Base-by-base conservation (phyloP, 2,113 vertebrate species). In the Ailurus styani region DNA sequence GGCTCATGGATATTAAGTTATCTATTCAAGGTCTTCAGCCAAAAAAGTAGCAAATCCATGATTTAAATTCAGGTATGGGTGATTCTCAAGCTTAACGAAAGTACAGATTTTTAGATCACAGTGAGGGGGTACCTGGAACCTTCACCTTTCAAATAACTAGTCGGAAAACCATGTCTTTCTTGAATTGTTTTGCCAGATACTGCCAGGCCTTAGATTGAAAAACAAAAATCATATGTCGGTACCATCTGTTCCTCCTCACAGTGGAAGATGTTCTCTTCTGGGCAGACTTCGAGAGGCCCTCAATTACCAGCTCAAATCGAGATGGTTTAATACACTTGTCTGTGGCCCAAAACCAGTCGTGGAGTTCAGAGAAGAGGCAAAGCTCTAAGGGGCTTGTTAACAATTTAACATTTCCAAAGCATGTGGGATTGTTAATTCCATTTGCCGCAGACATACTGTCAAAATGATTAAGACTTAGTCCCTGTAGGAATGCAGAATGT, bases 401-500 rank as follows among this genome's bases (percentile, higher is more conserved):
- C 87, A 93, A 96, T 94, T 93, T 68, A 96, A 86, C 77, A 89
- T 96, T 95, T 96, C 93, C 88, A 88, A 55, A 90, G 81, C 85
- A 84, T 21, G 57, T 88, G 87, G 62, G 90, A 85, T 92, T 95
- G 85, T 73, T 98, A 50, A 96, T 96, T 96, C 81, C 91, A 73
- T 94, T 95, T 95, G 81, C 94, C 0, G 2, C 55, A 90, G 66
- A 97, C 96, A 77, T 79, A 60, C 73, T 96, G 88, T 86, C 87
- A 72, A 18, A 12, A 93, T 96, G 85, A 96, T 96, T 82, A 95
- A 98, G 95, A 57, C 82, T 84, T 42, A 64, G 82, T 94, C 70
- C 6, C 52, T 95, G 40, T 18, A 89, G 73, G 68, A 87, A 95
- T 2, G 23, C 40, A 50, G 75, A 42, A 85, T 50, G 64, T 5